Evolutionary conservation across 2,113 vertebrate genomes (phyloP).

Genomic region (Symphodus melops): DNA sequence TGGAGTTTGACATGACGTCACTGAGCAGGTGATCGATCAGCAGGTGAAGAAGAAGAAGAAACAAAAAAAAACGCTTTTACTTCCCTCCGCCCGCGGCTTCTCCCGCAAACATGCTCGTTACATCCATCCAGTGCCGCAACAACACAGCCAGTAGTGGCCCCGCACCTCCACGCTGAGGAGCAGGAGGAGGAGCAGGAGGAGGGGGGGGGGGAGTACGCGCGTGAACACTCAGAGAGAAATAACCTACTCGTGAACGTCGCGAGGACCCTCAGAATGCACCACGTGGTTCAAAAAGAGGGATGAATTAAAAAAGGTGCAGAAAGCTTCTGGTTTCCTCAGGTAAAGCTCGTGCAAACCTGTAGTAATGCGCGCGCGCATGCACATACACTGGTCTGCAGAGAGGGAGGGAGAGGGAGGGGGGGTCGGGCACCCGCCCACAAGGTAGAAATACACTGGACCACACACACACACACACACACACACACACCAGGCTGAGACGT

Average conservation of each 20-base stretch:
- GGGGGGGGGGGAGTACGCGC: not conserved
- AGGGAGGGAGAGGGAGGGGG: not conserved
- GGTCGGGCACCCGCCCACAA: conserved; percentile 65
- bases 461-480: conserved; percentile 27
- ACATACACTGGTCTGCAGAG: conserved; percentile 49
- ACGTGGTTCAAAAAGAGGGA: not conserved
- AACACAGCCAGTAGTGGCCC: conserved; percentile 62
- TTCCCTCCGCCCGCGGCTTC: conserved; percentile 61
- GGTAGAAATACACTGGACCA: conserved; percentile 39
- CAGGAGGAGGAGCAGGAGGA: conserved; percentile 37
- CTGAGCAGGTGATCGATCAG: conserved; percentile 37
- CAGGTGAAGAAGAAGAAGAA: conserved; percentile 19
- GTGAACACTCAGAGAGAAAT: conserved; percentile 52
- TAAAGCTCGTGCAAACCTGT: conserved; percentile 7
- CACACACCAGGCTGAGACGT: not conserved
- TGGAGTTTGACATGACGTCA: conserved; percentile 89
- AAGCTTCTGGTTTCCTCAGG: not conserved
- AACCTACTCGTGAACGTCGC: conserved; percentile 39
- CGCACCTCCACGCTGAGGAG: conserved; percentile 70
- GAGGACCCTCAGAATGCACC: not conserved
- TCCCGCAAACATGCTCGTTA: conserved; percentile 59
- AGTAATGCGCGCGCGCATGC: conserved; percentile 13
- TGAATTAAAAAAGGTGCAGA: not conserved
- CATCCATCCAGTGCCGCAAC: conserved; percentile 75
- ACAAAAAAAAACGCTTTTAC: conserved; percentile 13